Conservation (phyloP, 2,113 vertebrate species). For the Dipodomys merriami region DNA sequence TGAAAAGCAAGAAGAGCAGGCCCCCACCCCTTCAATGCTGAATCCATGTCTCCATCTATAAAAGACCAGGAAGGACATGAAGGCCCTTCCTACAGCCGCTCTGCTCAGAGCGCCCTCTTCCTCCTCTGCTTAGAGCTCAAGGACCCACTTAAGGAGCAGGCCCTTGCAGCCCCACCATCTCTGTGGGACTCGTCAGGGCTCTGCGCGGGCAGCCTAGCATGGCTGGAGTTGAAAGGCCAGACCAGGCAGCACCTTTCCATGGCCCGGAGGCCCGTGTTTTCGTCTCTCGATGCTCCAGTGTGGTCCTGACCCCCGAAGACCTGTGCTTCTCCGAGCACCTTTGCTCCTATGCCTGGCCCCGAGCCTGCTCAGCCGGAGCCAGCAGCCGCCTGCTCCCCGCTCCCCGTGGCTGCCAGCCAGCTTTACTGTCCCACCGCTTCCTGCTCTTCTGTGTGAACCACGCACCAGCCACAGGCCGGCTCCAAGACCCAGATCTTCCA, state of each 20-base stretch:
- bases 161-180: not conserved
- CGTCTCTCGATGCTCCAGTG: not conserved
- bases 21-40: not conserved
- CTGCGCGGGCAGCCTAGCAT: no score
- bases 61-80: not conserved
- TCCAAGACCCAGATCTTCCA: not conserved
- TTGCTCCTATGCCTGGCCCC: not conserved
- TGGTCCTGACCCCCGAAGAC: not conserved
- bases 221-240: no score
- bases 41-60: not conserved
- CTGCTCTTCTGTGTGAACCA: no score
- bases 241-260: no score
- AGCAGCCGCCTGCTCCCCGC: not conserved
- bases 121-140: not conserved
- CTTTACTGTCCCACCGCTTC: accelerated
- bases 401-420: not conserved
- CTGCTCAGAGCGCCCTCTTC: not conserved
- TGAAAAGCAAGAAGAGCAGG: not conserved
- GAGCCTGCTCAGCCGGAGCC: no score
- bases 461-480: not conserved
- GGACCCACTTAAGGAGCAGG: not conserved
- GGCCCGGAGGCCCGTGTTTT: not conserved
- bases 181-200: not conserved
- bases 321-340: not conserved
- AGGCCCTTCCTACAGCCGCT: not conserved